Evolutionary conservation across 2,888 invertebrate species (phyloP), one percentile per base, ranked within the genome.

Genomic region (Pandemis corylana): DNA sequence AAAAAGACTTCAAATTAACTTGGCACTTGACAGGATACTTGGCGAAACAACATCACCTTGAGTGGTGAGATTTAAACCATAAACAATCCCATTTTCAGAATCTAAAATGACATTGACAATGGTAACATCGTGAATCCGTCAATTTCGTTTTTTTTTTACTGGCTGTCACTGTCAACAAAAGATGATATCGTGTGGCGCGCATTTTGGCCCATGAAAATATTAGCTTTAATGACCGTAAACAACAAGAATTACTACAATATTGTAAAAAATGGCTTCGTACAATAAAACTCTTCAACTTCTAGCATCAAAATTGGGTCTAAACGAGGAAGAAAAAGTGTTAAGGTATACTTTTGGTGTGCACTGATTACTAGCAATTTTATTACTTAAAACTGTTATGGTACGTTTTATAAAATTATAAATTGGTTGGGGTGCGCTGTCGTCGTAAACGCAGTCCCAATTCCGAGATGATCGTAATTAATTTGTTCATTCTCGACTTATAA

Each of bases 241-340:
- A 0, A 7, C 28, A 36, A 15, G 7, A 51, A 46, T 15, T 13
- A 10, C 28, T 36, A 12, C 12, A 15, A 65, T 64, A 65, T 72
- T 75, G 61, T 49, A 41, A 20, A 49, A 80, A 77, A 92, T 92
- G 92, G 84, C 90, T 20, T 79, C 80, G 2, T 81, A 86, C 65
- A 89, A 87, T 77, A 91, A 89, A 85, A 90, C 91, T 61, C 79
- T 93, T 12, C 81, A 82, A 64, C 76, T 91, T n/a, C 82, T 93
- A 79, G 92, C 93, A 28, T 81, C 85, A 2, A 94, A 94, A 81
- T 83, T 94, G 71, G 92, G 92, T 41, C 80, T 94, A 42, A 81
- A 77, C n/a, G 87, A 90, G 4, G 90, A 93, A 78, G 89, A 89
- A 51, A 91, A 89, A 86, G 88, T 93, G 81, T 71, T 93, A 69